phyloP scores from a whole-genome alignment of 2,113 vertebrate genomes.

The Onychostoma macrolepis region DNA sequence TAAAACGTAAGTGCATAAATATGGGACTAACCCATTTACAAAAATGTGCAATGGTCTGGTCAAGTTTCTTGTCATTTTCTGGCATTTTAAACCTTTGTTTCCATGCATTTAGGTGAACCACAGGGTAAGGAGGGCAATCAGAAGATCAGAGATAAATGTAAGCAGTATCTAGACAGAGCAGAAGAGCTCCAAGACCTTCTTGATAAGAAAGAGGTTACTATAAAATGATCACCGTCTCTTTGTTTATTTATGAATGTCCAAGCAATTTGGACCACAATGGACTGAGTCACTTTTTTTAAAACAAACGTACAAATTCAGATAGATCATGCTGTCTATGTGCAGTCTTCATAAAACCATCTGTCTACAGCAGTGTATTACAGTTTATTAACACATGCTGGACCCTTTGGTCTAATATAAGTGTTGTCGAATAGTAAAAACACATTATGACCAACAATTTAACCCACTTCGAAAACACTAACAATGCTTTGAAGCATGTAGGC shows the following conservation, averaged over 20 bases:
- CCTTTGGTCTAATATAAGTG: neutral
- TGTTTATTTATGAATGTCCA: neutral
- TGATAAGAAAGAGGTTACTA: constrained; percentile 74
- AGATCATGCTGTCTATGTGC: neutral
- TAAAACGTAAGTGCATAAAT: constrained; percentile 86
- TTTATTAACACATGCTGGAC: neutral
- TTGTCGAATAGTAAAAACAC: neutral
- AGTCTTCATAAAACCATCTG: neutral
- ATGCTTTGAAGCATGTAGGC: neutral
- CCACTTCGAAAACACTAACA: neutral
- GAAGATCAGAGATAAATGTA: constrained; percentile 80
- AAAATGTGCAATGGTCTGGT: neutral
- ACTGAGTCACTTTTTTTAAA: neutral
- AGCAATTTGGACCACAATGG: neutral
- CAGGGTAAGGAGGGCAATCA: constrained; percentile 83
- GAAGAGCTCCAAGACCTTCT: constrained; percentile 76
- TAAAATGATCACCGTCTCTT: neutral
- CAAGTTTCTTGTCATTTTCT: neutral
- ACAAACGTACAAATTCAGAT: neutral
- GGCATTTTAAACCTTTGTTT: neutral
- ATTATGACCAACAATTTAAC: neutral
- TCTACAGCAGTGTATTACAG: neutral
- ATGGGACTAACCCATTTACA: neutral
- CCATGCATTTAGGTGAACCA: constrained; percentile 73
- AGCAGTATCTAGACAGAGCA: constrained; percentile 79